phyloP scores from a whole-genome alignment of 2,113 vertebrate species.

The Heterotilapia buettikoferi region DNA sequence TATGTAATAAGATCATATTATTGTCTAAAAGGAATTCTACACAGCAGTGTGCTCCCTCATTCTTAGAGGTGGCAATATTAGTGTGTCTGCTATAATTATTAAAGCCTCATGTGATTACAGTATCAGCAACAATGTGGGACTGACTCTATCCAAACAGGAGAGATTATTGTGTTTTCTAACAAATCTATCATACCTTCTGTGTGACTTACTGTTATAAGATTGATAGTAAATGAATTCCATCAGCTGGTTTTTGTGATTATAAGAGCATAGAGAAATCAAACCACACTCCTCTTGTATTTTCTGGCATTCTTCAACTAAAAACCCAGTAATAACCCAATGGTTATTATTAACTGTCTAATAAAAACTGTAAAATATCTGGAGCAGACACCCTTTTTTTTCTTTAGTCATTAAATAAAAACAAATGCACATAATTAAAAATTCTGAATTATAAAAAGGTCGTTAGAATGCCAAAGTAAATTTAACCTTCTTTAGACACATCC shows the following conservation, averaged over 20 bases:
- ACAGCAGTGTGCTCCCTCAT: neutral
- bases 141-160: neutral
- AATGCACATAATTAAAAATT: neutral
- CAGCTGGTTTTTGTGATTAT: neutral
- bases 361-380: neutral
- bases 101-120: neutral
- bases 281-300: neutral
- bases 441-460: neutral
- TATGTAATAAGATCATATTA: neutral
- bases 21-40: neutral
- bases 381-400: neutral
- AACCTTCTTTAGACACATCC: neutral
- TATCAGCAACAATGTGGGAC: neutral
- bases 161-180: neutral
- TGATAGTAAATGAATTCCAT: neutral
- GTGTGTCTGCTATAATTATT: neutral
- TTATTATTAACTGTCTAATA: neutral
- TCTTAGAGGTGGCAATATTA: neutral
- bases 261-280: neutral
- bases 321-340: neutral
- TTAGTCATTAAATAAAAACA: neutral
- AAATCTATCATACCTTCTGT: neutral
- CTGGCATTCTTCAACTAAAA: neutral
- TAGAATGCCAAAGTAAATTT: neutral
- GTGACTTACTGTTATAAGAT: neutral